Base-by-base conservation (phyloP, 1,140 invertebrate species). In the Galleria mellonella region DNA sequence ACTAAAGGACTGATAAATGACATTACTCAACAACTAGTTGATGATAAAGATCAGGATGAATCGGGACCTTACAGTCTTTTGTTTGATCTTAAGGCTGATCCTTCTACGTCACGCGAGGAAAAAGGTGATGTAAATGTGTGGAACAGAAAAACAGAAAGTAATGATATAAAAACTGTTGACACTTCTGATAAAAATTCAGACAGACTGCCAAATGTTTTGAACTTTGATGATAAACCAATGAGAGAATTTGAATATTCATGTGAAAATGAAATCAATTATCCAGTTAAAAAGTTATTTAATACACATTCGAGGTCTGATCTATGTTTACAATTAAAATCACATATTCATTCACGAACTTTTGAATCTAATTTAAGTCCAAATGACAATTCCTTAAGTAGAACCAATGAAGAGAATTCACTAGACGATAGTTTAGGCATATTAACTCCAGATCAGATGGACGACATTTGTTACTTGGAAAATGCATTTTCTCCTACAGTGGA, bases 381-480 rank as follows among this genome's bases (percentile, higher is more conserved):
- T 63, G 84, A 87, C 23, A 85, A 83, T 43, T 87, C 83, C 11
- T 46, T 82, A 13, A 82, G 65, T 38, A 72, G 83, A 51, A 79
- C 91, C 9, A 92, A 90, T 65, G 91, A 93, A 66, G 92, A 94
- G 62, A 91, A 92, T 64, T 93, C 92, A 9, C 90, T 94, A 48
- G 93, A 95, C 72, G 94, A 95, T 57, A 94, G 92, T 62, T 83
- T 96, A 47, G 94, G 94, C 6, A 95, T 96, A 53, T 83, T 96
- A 10, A 95, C 94, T 4, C 94, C 94, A 0, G 93, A 94, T 85
- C 94, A 96, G 72, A 96, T 96, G 94, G 90, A 91, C 43, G 92
- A 93, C 71, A 90, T 91, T 60, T 89, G 88, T 17, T 88, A 89
- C 48, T 87, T 88, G 55, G 79, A 77, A 83, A 89, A 83, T 77